Base-by-base conservation (phyloP, 1,140 invertebrate genomes). In the Telenomus remus region DNA sequence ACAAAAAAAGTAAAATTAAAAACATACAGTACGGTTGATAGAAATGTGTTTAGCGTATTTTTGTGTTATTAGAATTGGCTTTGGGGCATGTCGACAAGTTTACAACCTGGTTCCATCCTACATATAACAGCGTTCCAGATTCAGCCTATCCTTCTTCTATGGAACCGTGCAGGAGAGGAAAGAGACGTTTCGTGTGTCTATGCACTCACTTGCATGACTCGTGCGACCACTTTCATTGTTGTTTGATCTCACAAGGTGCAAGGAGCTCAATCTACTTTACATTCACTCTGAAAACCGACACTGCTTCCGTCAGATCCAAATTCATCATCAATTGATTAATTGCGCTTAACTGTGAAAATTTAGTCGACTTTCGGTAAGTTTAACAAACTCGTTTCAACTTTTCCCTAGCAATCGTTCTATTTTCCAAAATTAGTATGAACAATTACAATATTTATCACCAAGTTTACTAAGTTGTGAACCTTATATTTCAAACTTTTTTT, bases 191-290 rank as follows among this genome's bases (percentile, higher is more conserved):
- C 60, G 73, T 53, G 35, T 78, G 70, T 73, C 65, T 78, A 70
- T 73, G 64, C 61, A 76, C 66, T 79, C 47, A 43, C 70, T 66
- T 78, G 50, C 76, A 70, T 63, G 72, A 61, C 53, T 77, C 72
- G 73, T 71, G 74, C 78, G 79, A 79, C 80, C 83, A 86, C 85
- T 87, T 87, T 87, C 85, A 86, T 86, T 86, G 84, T 86, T 85
- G 77, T 82, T 82, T 77, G 80, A 81, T 83, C 83, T 78, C 61
- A 60, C 74, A 79, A 79, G 73, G 68, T 78, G 74, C 75, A 65
- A 81, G 56, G 57, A 69, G 43, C 34, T 55, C 49, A 50, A 78
- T 78, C 65, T 72, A 47, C 53, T 51, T 61, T 68, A 53, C 57
- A 61, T 51, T 64, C 70, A 51, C 53, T 74, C 64, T 71, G 76